Base-by-base conservation (phyloP, 2,888 invertebrate genomes). In the Ferdinandea cuprea region DNA sequence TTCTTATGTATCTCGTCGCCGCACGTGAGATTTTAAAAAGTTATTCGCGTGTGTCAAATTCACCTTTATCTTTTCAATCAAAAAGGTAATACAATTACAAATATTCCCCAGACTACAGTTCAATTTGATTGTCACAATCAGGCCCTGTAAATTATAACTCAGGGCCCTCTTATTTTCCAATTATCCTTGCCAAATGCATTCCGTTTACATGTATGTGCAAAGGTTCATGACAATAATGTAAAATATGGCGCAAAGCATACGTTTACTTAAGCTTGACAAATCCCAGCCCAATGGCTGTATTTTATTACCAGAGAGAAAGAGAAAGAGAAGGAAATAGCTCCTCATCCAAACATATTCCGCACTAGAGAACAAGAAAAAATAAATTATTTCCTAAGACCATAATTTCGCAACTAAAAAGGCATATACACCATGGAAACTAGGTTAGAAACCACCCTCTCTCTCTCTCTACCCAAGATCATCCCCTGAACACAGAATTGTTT, bases 361-460 rank as follows among this genome's bases (percentile, higher is more conserved):
- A 30, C 9, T 5, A 13, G 4, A 28, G 2, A 17, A 1, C 19
- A 25, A 25, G 8, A 13, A 21, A 28, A 17, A 52, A 19, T 25
- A 25, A 50, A 52, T 46, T 58, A n/a, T 17, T 21, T 52, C 42
- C 21, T 59, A 17, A 40, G 25, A 42, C 30, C 15, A 25, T 52
- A 42, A 52, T 25, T 32, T 52, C 25, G 7, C 17, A 58, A 48
- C 37, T 21, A 40, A 52, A 28, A 15, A 28, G 35, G 9, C 25
- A 28, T n/a, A 35, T 13, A 35, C 8, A 42, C 15, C 48, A 52
- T 3, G 30, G 52, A 42, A 66, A 54, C 52, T 66, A 40, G 66
- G 52, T 66, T 52, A 42, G 30, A 52, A 40, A n/a, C 52, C 37
- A 52, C 42, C 66, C 66, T 15, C n/a, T 15, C 9, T n/a, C n/a